Evolutionary conservation across 2,888 invertebrate species (phyloP), one percentile per base, ranked within the genome.

Genomic region (Pyralis farinalis): DNA sequence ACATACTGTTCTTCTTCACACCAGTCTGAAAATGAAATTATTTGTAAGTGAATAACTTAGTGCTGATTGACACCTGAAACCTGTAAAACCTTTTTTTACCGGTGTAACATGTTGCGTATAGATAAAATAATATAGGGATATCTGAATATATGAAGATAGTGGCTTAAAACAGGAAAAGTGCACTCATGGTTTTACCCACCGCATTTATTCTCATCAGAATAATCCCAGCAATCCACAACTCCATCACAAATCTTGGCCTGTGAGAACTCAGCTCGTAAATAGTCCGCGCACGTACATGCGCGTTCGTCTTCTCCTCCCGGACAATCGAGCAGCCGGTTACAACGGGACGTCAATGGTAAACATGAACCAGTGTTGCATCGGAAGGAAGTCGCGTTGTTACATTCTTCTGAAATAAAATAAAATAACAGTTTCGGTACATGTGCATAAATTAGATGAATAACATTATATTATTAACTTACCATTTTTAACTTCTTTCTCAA

Each of bases 201-300:
- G 69, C 95, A 95, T 52, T 92, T 90, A 58, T 92, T 92, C 76
- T 95, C 95, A 69, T 95, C 95, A 0, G 94, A 93, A 64, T 92
- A 94, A 68, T 95, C 95, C 92, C 93, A 94, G 61, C 95, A 95
- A 62, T 95, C 95, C 1, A 94, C 91, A 16, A 94, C 89, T 1
- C 95, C 95, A 58, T 95, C 95, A 63, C 95, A 95, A 36, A 95
- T 93, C 73, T 95, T 95, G 8, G 93, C 90, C 46, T 92, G 85
- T 0, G 94, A 86, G 49, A 92, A 91, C 59, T 94, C 94, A 1
- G 94, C 92, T 41, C 90, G 90, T 30, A 95, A 71, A 57, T 94
- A 94, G 71, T 95, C 94, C 6, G 94, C 94, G 66, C 95, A 95
- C 11, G 93, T 91, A 63, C 95, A 95, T 40, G 92, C 91, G 20